Conservation (phyloP, 2,797 vertebrate genomes). For the Lepus oiostolus region DNA sequence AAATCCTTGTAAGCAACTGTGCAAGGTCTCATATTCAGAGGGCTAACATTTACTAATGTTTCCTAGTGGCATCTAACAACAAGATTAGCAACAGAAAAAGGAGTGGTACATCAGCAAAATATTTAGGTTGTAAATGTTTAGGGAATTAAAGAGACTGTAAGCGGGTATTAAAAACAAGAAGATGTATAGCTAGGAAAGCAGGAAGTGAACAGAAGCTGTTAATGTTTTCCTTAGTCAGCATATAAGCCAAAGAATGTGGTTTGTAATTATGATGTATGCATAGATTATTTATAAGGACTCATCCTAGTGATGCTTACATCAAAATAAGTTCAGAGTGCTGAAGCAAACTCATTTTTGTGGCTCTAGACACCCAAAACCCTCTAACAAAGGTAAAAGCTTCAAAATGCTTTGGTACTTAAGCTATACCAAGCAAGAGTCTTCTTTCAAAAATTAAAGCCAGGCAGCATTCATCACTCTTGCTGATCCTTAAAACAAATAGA, state of each 20-base stretch:
- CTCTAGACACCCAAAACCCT: not conserved
- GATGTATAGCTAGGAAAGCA: not conserved
- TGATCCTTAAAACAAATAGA: conserved; percentile 21
- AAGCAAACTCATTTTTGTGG: not conserved
- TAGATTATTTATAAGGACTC: not conserved
- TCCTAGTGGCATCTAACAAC: not conserved
- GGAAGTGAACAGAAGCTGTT: conserved; percentile 15
- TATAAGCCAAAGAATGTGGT: not conserved
- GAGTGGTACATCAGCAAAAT: conserved; percentile 42
- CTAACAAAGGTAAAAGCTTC: not conserved
- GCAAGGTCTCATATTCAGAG: not conserved
- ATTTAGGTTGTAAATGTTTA: conserved; percentile 20
- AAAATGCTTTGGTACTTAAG: not conserved
- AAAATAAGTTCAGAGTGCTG: not conserved
- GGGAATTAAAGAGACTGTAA: not conserved
- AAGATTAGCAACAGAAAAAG: not conserved
- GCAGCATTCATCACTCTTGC: not conserved
- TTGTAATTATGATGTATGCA: not conserved
- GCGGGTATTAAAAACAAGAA: conserved; percentile 32
- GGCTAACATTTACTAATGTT: conserved; percentile 5
- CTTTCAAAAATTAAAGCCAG: conserved; percentile 23
- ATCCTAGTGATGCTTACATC: not conserved
- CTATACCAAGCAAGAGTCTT: not conserved
- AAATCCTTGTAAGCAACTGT: not conserved
- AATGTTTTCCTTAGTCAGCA: conserved; percentile 8